These are phyloP conservation scores for Calonectris borealis DNA, from an alignment of 2,113 vertebrate species.

Conservation along the genomic window DNA sequence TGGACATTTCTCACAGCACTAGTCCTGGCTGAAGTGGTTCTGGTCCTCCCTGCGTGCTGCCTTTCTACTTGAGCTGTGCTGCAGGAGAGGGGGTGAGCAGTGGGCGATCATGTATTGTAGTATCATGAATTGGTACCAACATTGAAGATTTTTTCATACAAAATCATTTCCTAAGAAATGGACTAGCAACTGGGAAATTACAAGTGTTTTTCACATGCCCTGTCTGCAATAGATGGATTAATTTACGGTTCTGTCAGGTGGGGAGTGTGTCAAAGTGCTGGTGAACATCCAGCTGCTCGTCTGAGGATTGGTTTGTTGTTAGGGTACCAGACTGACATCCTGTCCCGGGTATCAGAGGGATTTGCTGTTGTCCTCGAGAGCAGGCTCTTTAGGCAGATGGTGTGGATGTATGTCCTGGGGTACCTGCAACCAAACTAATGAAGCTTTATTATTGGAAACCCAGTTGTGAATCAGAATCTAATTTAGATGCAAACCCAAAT, in stretches of 20 bases:
- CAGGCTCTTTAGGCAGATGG: background rate
- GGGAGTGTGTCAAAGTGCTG: background rate
- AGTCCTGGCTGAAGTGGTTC: background rate
- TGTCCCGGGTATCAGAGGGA: background rate
- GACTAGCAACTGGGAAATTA: background rate
- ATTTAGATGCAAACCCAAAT: background rate
- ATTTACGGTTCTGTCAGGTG: background rate
- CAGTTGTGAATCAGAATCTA: background rate
- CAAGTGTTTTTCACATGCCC: background rate
- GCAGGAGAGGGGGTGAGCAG: background rate
- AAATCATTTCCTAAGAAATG: background rate
- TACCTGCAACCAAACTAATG: background rate
- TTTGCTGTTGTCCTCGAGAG: background rate
- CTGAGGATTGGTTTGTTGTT: background rate
- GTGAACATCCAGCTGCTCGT: background rate
- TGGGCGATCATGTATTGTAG: rapidly evolving
- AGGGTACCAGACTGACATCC: background rate
- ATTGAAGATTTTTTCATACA: background rate
- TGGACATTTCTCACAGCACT: background rate
- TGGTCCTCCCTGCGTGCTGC: background rate
- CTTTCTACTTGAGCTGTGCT: background rate
- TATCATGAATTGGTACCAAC: background rate
- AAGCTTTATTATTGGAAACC: background rate
- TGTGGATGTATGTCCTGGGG: background rate
- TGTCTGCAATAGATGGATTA: background rate